Evolutionary conservation across 2,113 vertebrate genomes (phyloP), one percentile per base, ranked within the genome.

Genomic region (Aythya baeri): DNA sequence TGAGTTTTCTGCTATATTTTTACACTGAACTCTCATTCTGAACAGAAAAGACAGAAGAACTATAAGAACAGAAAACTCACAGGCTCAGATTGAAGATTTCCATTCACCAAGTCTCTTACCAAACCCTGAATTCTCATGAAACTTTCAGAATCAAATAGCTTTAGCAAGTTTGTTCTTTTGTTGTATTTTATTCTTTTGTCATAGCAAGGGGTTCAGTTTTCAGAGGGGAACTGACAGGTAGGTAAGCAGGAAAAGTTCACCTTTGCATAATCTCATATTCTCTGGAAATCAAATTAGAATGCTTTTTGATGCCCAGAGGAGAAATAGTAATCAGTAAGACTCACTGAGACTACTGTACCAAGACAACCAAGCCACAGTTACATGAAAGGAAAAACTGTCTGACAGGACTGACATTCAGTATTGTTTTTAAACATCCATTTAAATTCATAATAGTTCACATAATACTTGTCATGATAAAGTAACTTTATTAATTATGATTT

Each of bases 271-370:
- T 22, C 65, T 62, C 8, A 9, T 44, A 14, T 22, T 75, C 43
- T 75, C 71, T 68, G 26, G 14, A 92, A 92, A 46, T 4, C 14
- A 92, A 94, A 91, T 63, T 50, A 81, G 89, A 84, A 82, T 25
- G 8, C 0, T 71, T 87, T 80, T 50, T 74, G 31, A 81, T 77
- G 20, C 4, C 31, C 62, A 58, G 31, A 21, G 67, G 74, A 65
- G 4, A 49, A 49, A 49, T 22, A 49, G 46, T 49, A 49, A 22
- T 49, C 46, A 76, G 14, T 29, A 44, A 70, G 9, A 68, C 7
- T 55, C 31, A 44, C 6, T 52, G 8, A 59, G 18, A 44, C 43
- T 65, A 65, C 12, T n/a, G 10, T 50, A 86, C 27, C 27, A 36
- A 46, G 52, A 43, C 13, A 91, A 66, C 5, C 16, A 59, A 94